Base-by-base conservation (phyloP, 2,888 invertebrate genomes). In the Drosophila kokeensis region DNA sequence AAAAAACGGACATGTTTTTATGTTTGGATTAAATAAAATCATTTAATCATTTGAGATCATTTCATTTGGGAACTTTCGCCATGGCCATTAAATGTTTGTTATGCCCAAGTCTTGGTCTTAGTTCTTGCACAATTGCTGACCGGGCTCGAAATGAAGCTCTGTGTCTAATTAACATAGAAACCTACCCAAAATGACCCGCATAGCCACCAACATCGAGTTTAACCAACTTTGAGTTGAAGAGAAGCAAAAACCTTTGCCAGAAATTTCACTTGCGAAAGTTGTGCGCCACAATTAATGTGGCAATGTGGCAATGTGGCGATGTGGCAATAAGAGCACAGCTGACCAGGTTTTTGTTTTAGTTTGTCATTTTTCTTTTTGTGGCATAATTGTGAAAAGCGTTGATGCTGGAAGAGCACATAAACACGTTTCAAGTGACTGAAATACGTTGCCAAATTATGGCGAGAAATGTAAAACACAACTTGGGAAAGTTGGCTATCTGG, bases 211-310 rank as follows among this genome's bases (percentile, higher is more conserved):
- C 67, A 59, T 38, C 27, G 40, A 53, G 50, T 53, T 18, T 18
- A 29, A 32, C 21, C 64, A 59, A 58, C 60, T 50, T 30, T 40
- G 58, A 61, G 53, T 58, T 64, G 40, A 68, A 67, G 74, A 38
- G 36, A 57, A 61, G 36, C 29, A 24, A 38, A 59, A 68, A 59
- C 76, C 60, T 70, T 71, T 69, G 74, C 72, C 79, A 73, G 50
- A 81, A 76, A 69, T 87, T 87, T 84, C 88, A 87, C 81, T 87
- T 87, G 84, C 84, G 86, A 84, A 84, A 84, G 76, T 64, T 76
- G 69, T 59, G 57, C 61, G 63, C 57, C 72, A 63, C 72, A 81
- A 79, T 84, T 81, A 67, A 83, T 75, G 84, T 69, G 55, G 71
- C 72, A 73, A 69, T 30, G 30, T 30, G 30, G 30, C 8, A 69